Base-by-base conservation (phyloP, 2,113 vertebrate species). In the Scalopus aquaticus region DNA sequence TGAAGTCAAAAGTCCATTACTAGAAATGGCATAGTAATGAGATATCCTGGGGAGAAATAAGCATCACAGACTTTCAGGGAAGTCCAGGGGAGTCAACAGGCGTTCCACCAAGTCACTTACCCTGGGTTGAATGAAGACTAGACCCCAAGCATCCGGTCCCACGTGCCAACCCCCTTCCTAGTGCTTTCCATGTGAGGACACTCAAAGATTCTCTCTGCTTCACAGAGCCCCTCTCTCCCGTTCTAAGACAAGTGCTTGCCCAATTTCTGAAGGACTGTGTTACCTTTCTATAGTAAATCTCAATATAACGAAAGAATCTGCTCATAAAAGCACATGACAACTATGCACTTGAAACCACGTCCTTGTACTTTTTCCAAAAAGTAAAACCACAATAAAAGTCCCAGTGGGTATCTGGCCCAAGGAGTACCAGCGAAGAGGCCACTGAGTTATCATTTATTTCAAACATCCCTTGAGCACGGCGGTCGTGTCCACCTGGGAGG, bases 311-410 rank as follows among this genome's bases (percentile, higher is more conserved):
- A 58, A 44, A 44, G 17, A 35, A 46, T 44, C 28, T 81, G 17
- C 6, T 56, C 86, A 44, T 54, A 16, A 16, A 65, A 67, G 28
- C 16, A 65, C 83, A 70, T 76, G 8, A 51, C 58, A 70, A 62
- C 35, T 39, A 64, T 72, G 26, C 56, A 37, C 37, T 65, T 51
- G 51, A 94, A 85, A 76, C 51, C 32, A 24, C 9, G 15, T 32
- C 20, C 76, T 93, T 88, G 79, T 35, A 46, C 32, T 58, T 62
- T 92, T 95, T 56, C 35, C 46, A 93, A 16, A 30, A 93, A 91
- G 56, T 76, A 39, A 88, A 93, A 54, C 44, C 67, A 58, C 32
- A 28, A 24, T 84, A 56, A 80, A 89, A 93, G 17, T 56, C 39
- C 32, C 37, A 72, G 49, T 15, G n/a, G 6, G 5, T 69, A 28